Conservation (phyloP, 2,113 vertebrate genomes). For the Tringa solitaria region DNA sequence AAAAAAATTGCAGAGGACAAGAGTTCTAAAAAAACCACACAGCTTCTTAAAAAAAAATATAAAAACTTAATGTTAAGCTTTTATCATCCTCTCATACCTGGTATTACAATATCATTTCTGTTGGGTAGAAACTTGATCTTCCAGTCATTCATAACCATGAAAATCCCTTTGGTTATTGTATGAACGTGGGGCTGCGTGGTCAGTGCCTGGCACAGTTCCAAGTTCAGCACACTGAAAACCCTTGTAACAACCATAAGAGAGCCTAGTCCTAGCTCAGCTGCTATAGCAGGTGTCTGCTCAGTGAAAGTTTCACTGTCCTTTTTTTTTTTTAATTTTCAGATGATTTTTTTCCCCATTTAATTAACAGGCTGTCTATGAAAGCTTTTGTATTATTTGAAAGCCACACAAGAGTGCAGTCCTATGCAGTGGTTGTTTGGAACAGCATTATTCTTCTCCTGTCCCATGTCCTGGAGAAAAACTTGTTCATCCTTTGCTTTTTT, state of each 20-base stretch:
- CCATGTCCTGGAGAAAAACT: neutral
- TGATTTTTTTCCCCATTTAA: fast-evolving
- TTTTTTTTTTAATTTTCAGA: neutral
- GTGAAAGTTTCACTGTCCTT: neutral
- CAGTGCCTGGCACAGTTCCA: constrained; percentile 9
- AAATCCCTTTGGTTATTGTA: neutral
- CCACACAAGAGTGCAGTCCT: neutral
- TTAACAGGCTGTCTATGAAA: neutral
- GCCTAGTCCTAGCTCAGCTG: neutral
- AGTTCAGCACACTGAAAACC: neutral
- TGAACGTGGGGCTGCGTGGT: neutral
- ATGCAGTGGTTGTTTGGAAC: neutral
- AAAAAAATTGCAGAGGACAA: neutral
- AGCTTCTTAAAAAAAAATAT: neutral
- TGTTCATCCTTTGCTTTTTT: neutral
- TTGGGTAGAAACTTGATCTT: neutral
- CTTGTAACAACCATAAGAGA: neutral
- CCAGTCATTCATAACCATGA: neutral
- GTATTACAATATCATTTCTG: neutral
- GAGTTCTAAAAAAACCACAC: neutral
- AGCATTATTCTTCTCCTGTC: neutral
- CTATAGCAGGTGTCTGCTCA: neutral
- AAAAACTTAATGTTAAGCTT: neutral
- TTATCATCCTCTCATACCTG: neutral
- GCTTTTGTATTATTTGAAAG: neutral